Percentiles rank a stretch among this genome's conserved stretches.
Evolutionary conservation across 2,113 vertebrate genomes (phyloP).

Genomic region (Lathamus discolor): DNA sequence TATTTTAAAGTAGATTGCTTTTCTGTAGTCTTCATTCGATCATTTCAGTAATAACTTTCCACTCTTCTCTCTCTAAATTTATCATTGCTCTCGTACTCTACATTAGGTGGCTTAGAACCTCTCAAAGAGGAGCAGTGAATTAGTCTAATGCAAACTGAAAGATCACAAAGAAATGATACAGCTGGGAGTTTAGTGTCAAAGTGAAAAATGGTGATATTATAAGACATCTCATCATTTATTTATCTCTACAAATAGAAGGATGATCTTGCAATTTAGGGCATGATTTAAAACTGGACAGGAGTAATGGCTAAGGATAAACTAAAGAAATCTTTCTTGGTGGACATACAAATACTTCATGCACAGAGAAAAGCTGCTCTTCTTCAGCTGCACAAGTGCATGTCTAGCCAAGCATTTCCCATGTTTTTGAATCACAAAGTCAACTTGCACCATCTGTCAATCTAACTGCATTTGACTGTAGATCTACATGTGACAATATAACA

Average conservation of each 20-base stretch:
- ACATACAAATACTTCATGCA: background rate
- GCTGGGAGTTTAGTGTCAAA: background rate
- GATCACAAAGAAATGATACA: background rate
- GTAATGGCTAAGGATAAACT: background rate
- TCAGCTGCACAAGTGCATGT: accelerated
- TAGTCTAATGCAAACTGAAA: background rate
- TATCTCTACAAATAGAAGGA: background rate
- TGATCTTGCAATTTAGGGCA: background rate
- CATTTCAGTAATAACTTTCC: background rate
- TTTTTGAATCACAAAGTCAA: background rate
- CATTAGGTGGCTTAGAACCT: background rate
- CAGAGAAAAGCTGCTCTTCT: background rate
- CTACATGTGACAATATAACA: background rate
- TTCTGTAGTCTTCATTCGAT: background rate
- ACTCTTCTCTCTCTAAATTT: background rate
- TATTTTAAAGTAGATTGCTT: background rate
- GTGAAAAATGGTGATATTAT: background rate
- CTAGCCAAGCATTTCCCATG: background rate
- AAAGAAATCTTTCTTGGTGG: background rate
- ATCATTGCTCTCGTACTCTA: background rate
- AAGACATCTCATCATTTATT: background rate
- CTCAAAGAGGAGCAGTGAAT: background rate
- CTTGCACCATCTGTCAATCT: background rate
- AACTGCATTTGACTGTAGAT: background rate
- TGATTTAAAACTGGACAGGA: background rate